Conservation (phyloP, 2,888 invertebrate genomes). For the Conops quadrifasciatus region DNA sequence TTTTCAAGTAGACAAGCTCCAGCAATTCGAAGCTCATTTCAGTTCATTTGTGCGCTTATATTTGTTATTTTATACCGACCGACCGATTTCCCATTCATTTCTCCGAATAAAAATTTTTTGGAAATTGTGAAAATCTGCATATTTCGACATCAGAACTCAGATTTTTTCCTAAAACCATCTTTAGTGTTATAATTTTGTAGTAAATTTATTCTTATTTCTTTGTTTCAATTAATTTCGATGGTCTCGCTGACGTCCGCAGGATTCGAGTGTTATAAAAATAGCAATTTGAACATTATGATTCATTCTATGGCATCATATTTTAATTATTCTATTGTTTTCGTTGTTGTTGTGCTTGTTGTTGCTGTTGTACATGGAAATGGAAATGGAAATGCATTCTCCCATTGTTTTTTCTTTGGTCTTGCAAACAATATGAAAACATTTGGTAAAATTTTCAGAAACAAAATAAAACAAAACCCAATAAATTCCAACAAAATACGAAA, state of each 20-base stretch:
- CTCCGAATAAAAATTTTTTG: too few relatives aligned
- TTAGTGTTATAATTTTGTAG: background rate
- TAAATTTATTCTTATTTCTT: background rate
- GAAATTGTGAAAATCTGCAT: background rate
- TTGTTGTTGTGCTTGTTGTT: background rate
- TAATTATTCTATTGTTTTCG: background rate
- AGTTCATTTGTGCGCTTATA: too few relatives aligned
- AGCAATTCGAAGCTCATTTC: too few relatives aligned
- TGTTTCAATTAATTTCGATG: constrained; percentile 18
- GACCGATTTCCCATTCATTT: too few relatives aligned
- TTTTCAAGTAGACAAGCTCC: too few relatives aligned
- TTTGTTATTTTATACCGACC: too few relatives aligned
- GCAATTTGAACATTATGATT: constrained; percentile 1
- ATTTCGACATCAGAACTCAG: background rate
- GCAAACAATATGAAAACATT: background rate
- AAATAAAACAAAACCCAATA: too few relatives aligned
- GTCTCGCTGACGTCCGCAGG: background rate
- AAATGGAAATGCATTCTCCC: background rate
- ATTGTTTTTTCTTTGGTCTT: background rate
- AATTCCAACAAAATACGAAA: too few relatives aligned
- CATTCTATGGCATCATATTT: background rate
- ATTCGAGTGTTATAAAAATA: background rate
- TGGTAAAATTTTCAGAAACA: background rate
- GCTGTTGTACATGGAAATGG: too few relatives aligned
- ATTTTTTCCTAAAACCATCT: background rate